These are phyloP conservation scores for Atlantisia rogersi DNA, from an alignment of 2,113 vertebrate genomes.

Conservation along the genomic window DNA sequence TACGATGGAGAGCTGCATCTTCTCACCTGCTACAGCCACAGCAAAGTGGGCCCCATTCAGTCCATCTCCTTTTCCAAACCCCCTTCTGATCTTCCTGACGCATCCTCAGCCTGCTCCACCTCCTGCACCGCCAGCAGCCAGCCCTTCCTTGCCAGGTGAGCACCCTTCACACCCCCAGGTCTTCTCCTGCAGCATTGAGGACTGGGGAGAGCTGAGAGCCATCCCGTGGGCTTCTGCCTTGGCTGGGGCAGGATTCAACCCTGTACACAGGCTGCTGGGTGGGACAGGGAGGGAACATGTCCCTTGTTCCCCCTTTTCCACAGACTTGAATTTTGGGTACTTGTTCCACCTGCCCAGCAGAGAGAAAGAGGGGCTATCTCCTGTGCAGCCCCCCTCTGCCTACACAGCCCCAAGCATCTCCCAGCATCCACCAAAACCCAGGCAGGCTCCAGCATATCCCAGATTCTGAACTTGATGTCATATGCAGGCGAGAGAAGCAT, in stretches of 20 bases:
- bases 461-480: not conserved
- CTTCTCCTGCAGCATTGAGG: not conserved
- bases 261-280: not conserved
- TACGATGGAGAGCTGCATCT: slow-evolving; percentile 79
- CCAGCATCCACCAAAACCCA: not conserved
- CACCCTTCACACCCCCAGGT: not conserved
- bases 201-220: not conserved
- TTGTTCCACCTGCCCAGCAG: not conserved
- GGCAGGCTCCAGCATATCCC: not conserved
- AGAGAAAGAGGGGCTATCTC: not conserved
- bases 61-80: slow-evolving; percentile 87
- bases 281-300: not conserved
- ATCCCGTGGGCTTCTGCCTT: not conserved
- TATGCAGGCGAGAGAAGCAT: fast-evolving
- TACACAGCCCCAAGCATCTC: too few species aligned
- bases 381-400: not conserved
- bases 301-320: not conserved
- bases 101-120: slow-evolving; percentile 9
- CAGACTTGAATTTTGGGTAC: not conserved
- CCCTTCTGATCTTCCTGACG: not conserved
- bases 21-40: slow-evolving; percentile 74
- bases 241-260: not conserved
- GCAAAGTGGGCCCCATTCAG: slow-evolving; percentile 77
- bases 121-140: slow-evolving; percentile 56
- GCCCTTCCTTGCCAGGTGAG: slow-evolving; percentile 79